Percentiles rank a stretch among this genome's conserved stretches.
Conservation (phyloP, 2,113 vertebrate species). For the Helogale parvula region DNA sequence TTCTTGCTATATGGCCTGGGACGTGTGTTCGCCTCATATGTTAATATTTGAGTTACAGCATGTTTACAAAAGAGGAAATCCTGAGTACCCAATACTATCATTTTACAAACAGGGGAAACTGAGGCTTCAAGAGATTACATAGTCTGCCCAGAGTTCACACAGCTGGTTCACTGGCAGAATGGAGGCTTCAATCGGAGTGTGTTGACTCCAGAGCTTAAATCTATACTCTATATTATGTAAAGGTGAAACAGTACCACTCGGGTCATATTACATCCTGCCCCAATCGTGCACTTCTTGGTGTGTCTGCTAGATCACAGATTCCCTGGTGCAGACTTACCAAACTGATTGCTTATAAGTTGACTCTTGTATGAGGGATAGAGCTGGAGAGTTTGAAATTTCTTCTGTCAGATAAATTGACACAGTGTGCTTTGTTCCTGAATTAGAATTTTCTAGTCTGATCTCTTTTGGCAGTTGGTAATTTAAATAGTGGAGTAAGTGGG, state of each 20-base stretch:
- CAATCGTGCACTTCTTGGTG: neutral
- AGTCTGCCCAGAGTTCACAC: neutral
- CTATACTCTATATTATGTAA: neutral
- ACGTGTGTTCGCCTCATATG: neutral
- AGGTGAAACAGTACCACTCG: neutral
- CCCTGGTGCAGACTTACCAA: neutral
- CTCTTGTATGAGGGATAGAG: neutral
- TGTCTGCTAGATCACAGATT: neutral
- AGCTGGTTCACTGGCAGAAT: neutral
- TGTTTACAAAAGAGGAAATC: neutral
- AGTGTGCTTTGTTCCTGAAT: conserved; percentile 23
- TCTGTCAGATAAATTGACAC: conserved; percentile 51
- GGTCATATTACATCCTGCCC: neutral
- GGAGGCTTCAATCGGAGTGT: neutral
- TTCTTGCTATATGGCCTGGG: neutral
- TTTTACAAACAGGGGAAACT: neutral
- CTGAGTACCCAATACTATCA: neutral
- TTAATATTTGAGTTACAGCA: neutral
- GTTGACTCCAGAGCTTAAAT: neutral
- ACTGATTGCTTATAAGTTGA: neutral
- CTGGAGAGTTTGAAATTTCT: conserved; percentile 44
- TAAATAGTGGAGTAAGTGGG: neutral
- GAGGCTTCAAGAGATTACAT: neutral
- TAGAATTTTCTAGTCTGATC: conserved; percentile 53
- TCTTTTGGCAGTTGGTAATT: conserved; percentile 33